phyloP scores from a whole-genome alignment of 2,797 vertebrate genomes.

The Manis crassicaudata region DNA sequence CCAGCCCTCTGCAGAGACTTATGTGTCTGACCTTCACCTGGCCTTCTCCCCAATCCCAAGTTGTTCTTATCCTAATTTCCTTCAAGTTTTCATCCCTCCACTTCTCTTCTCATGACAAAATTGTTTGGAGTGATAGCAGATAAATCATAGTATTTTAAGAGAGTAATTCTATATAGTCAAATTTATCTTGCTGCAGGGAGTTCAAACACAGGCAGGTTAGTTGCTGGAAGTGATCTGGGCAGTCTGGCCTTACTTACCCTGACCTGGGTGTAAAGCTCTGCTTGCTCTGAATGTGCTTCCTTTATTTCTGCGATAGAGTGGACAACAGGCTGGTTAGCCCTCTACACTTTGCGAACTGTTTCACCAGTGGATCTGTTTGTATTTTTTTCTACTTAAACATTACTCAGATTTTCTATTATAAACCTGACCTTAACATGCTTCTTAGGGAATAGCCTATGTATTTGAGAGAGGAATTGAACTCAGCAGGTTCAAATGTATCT shows the following conservation, averaged over 20 bases:
- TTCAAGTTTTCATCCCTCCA: not conserved
- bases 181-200: not conserved
- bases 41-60: not conserved
- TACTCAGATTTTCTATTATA: not conserved
- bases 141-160: not conserved
- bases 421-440: constrained; percentile 18
- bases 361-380: constrained; percentile 28
- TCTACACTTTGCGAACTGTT: not conserved
- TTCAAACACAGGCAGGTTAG: not conserved
- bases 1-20: not conserved
- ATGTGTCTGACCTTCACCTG: not conserved
- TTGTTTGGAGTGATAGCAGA: not conserved
- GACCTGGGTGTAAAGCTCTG: not conserved
- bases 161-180: not conserved
- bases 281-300: not conserved
- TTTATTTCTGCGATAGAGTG: not conserved
- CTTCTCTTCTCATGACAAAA: not conserved
- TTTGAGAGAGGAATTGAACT: constrained; percentile 47
- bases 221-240: not conserved
- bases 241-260: not conserved
- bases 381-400: constrained; percentile 49
- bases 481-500: constrained; percentile 59
- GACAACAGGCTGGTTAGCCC: not conserved
- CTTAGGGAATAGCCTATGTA: not conserved
- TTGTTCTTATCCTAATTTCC: constrained; percentile 8